Evolutionary conservation across 2,888 invertebrate species (phyloP).

Genomic region (Calameuta idolon): DNA sequence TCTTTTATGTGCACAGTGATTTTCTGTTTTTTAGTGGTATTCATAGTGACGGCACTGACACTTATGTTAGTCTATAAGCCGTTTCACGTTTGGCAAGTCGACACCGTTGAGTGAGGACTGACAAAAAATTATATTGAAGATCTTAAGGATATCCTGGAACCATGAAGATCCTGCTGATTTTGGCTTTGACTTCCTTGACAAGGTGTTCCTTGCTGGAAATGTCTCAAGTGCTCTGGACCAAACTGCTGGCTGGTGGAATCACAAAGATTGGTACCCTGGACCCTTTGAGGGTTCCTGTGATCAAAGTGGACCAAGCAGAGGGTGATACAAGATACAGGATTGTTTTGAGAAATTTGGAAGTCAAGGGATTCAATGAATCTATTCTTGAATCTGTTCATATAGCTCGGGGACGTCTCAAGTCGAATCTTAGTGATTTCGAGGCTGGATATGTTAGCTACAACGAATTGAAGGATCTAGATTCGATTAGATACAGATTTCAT

Average conservation of each 20-base stretch:
- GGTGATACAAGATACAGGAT: slow-evolving; percentile 58
- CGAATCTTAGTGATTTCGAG: slow-evolving; percentile 58
- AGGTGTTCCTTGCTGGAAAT: slow-evolving; percentile 51
- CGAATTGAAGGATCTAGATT: slow-evolving; percentile 54
- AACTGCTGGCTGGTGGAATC: slow-evolving; percentile 53
- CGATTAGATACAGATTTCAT: slow-evolving; percentile 60
- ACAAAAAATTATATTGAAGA: background rate
- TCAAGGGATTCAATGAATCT: slow-evolving; percentile 56
- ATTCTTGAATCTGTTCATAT: slow-evolving; percentile 58
- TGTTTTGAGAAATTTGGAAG: slow-evolving; percentile 53
- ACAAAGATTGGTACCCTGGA: slow-evolving; percentile 53
- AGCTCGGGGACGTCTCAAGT: slow-evolving; percentile 51
- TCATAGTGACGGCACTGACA: slow-evolving; percentile 40
- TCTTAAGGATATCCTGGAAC: background rate
- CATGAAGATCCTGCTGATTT: background rate
- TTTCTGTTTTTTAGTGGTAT: slow-evolving; percentile 42
- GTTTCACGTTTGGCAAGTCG: slow-evolving; percentile 47
- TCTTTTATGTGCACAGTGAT: slow-evolving; percentile 35
- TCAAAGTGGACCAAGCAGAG: slow-evolving; percentile 68
- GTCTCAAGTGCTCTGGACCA: slow-evolving; percentile 59
- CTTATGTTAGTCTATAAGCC: slow-evolving; percentile 50
- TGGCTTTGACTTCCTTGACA: slow-evolving; percentile 21
- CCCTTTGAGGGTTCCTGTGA: slow-evolving; percentile 57
- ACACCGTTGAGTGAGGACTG: slow-evolving; percentile 19
- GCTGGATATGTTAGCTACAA: slow-evolving; percentile 62